Evolutionary conservation across 1,140 invertebrate species (phyloP), one percentile per base, ranked within the genome.

Genomic region (Hydropsyche tenuis): DNA sequence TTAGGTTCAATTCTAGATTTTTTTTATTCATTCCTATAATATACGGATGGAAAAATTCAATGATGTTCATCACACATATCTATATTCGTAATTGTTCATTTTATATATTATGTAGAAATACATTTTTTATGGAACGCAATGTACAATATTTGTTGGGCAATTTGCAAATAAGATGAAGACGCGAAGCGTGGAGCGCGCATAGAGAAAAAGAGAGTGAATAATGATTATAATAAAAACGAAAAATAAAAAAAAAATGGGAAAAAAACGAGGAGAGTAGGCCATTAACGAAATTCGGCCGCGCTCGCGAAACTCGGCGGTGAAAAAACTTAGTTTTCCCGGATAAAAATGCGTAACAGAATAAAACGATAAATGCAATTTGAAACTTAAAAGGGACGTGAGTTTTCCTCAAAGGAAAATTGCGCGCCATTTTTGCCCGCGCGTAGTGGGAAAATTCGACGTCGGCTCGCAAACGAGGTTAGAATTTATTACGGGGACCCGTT

Each of bases 361-460:
- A 77, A 75, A 62, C 73, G 76, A 77, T 75, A 75, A 77, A 77
- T 69, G 73, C 73, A 75, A 77, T 77, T 77, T 77, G 68, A 72
- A 77, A 74, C 73, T 77, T 75, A 73, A 75, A 75, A 72, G 60
- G 72, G 73, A 73, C 73, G 76, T 65, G 76, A 73, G 73, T 56
- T 56, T 53, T 45, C 64, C 45, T 77, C 76, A 77, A 77, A 77
- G 76, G 73, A 56, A 75, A 74, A 74, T 73, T 74, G 76, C 63
- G 63, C 64, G 73, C 76, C 73, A 74, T 75, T 77, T 77, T 74
- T 74, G 30, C 65, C 63, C 72, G 76, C 30, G 53, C 69, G 53
- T 65, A 70, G 73, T 71, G 73, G 76, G 73, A 74, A 77, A 77
- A 77, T 75, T 77, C 64, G 64, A 68, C 73, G 69, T 70, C 68